phyloP scores from a whole-genome alignment of 2,888 invertebrate genomes.

The Willowsia nigromaculata region DNA sequence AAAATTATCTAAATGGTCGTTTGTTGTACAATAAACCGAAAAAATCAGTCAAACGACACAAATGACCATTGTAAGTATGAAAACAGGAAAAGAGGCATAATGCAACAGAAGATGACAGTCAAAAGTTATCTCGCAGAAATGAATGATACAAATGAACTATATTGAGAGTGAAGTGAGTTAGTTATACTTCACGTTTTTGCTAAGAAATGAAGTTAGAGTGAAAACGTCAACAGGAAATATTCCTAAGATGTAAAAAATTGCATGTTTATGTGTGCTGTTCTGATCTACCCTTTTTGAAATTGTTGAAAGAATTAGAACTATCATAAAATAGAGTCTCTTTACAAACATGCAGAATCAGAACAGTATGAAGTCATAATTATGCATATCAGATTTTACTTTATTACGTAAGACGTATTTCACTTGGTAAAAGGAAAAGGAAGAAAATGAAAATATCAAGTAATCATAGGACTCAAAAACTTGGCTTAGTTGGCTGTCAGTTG shows the following conservation, averaged over 20 bases:
- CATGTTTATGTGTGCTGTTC: neutral
- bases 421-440: neutral
- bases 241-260: neutral
- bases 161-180: neutral
- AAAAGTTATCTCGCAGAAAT: neutral
- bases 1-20: neutral
- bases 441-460: neutral
- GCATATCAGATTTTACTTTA: conserved; percentile 25
- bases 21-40: neutral
- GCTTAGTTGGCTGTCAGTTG: neutral
- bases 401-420: neutral
- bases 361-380: conserved; percentile 21
- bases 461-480: neutral
- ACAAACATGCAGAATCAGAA: neutral
- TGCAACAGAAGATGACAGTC: neutral
- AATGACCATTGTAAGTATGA: neutral
- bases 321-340: neutral
- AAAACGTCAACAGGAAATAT: neutral
- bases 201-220: neutral
- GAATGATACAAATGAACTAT: neutral
- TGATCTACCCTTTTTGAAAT: neutral
- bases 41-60: neutral
- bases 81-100: neutral
- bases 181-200: neutral
- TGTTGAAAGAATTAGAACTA: neutral